Percentiles rank a stretch among this genome's conserved stretches.
Evolutionary conservation across 2,888 invertebrate species (phyloP).

Genomic region (Dynastes hyllus): DNA sequence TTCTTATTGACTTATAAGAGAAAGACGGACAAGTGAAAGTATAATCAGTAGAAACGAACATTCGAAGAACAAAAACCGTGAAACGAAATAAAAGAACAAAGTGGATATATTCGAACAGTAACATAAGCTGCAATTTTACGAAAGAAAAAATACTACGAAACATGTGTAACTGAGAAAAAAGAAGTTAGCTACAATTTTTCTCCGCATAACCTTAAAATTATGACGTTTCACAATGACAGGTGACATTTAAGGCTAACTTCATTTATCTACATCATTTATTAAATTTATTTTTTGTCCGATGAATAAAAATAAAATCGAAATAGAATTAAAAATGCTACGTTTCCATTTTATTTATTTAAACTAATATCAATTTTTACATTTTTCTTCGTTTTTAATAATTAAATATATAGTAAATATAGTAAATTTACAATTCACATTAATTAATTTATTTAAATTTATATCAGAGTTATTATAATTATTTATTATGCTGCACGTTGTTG

Average conservation of each 20-base stretch:
- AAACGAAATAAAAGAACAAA: background rate
- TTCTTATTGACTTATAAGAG: slow-evolving; percentile 27
- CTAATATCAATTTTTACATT: slow-evolving; percentile 36
- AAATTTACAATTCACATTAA: slow-evolving; percentile 37
- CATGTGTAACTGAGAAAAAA: too few species aligned
- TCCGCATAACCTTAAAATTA: too few species aligned
- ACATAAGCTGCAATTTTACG: too few species aligned
- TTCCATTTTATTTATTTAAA: slow-evolving; percentile 43
- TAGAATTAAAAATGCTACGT: slow-evolving; percentile 36
- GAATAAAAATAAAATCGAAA: background rate
- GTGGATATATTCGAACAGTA: too few species aligned
- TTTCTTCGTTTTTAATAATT: slow-evolving; percentile 25
- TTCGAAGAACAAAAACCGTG: background rate
- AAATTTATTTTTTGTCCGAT: too few species aligned
- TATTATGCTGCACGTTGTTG: background rate
- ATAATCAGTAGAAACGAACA: background rate
- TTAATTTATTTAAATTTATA: slow-evolving; percentile 10
- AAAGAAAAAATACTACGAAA: too few species aligned
- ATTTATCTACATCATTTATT: too few species aligned
- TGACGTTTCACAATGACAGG: too few species aligned
- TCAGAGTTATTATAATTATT: background rate
- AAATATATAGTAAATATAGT: slow-evolving; percentile 7
- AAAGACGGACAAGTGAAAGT: background rate
- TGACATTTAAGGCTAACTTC: background rate
- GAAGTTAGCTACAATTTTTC: too few species aligned